A percentile compares a stretch with the other conserved stretches of the same genome.
Conservation (phyloP, 2,888 invertebrate species). For the Scelioninae gen. 2 region DNA sequence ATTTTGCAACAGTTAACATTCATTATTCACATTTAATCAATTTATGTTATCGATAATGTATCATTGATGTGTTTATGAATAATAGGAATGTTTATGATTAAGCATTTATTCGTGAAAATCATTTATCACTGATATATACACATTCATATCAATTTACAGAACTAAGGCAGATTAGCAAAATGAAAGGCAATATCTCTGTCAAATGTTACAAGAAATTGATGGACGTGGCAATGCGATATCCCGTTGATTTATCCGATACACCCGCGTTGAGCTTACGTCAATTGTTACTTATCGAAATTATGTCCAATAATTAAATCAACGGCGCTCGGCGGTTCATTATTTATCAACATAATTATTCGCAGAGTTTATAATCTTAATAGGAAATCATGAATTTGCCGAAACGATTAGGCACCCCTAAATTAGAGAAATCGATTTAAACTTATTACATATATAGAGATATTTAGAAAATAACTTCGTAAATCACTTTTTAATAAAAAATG, state of each 20-base stretch:
- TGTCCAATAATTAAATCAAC: slow-evolving; percentile 23
- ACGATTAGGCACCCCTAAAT: too few species aligned
- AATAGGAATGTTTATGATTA: background rate
- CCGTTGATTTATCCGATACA: slow-evolving; percentile 18
- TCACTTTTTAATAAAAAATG: too few species aligned
- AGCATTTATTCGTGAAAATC: background rate
- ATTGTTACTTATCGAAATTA: slow-evolving; percentile 24
- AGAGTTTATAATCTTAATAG: slow-evolving; percentile 10
- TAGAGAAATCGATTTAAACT: too few species aligned
- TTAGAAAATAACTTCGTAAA: too few species aligned
- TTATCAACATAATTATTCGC: slow-evolving; percentile 29
- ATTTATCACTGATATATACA: background rate
- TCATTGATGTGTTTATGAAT: background rate
- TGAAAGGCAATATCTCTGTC: slow-evolving; percentile 21
- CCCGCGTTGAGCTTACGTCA: slow-evolving; percentile 9
- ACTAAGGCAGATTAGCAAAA: slow-evolving; percentile 17
- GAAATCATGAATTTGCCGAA: slow-evolving; percentile 2
- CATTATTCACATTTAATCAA: too few species aligned
- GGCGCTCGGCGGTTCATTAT: background rate
- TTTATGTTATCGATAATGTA: too few species aligned
- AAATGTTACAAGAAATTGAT: slow-evolving; percentile 42
- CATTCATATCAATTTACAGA: slow-evolving; percentile 8
- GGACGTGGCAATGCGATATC: slow-evolving; percentile 16
- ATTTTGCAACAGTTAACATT: too few species aligned
- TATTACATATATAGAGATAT: too few species aligned